Evolutionary conservation across 1,140 invertebrate genomes (phyloP), one percentile per base, ranked within the genome.

Genomic region (Papilio dardanus): DNA sequence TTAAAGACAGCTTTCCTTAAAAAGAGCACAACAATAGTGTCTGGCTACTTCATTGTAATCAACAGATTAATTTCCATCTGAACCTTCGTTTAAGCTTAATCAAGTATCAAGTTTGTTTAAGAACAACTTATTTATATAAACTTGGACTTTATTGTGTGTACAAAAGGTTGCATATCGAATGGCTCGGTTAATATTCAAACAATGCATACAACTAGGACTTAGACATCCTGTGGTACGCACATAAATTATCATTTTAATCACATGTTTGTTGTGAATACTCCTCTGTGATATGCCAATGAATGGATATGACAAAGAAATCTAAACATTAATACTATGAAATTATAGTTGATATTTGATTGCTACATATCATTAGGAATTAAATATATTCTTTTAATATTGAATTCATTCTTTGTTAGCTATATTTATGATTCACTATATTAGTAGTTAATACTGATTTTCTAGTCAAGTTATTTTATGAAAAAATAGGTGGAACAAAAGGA

Each of bases 161-260:
- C 7, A 37, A 77, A 79, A 31, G 75, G 76, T 76, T 66, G 14
- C 46, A 35, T 50, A 46, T 65, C 46, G 35, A 46, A 50, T 69
- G 50, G 58, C 28, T 54, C 8, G 3, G 0, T 12, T 16, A 10
- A 54, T 14, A 21, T 54, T 14, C 28, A 73, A 73, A 73, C 71
- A 73, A 73, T 73, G 46, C 50, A 73, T 54, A 71, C 68, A 71
- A 31, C 71, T 73, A 58, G 50, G 71, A 73, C 71, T 73, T 73
- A 73, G 71, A 73, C 71, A 73, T 73, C 71, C 71, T 73, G 71
- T 50, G 79, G 79, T 79, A 82, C 79, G 78, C 79, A 81, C 79
- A 87, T 80, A 85, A 85, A 91, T 91, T 91, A 89, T 83, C 83
- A 86, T 87, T 83, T 82, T 82, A 86, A 88, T 82, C 54, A 78